Conservation (phyloP, 2,888 invertebrate species). For the Tinea trinotella region DNA sequence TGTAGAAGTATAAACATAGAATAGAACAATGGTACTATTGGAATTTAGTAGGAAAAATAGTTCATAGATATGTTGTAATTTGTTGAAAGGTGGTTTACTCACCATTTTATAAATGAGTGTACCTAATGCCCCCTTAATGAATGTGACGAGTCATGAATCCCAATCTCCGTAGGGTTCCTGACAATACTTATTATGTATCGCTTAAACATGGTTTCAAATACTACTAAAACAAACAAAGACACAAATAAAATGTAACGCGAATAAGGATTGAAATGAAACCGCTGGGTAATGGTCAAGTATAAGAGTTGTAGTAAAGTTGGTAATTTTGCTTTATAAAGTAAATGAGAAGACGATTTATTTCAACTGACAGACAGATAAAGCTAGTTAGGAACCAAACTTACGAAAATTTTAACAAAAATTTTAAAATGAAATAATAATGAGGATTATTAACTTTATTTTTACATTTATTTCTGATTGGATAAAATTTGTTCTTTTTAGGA, state of each 20-base stretch:
- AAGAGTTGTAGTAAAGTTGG: background rate
- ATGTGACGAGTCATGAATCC: background rate
- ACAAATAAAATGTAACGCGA: background rate
- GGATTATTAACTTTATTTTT: no score
- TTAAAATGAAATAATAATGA: no score
- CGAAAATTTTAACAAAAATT: background rate
- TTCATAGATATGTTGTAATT: no score
- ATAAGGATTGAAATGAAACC: background rate
- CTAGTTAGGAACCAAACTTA: background rate
- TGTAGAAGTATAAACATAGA: no score
- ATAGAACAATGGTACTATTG: no score
- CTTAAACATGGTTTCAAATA: slow-evolving; percentile 1
- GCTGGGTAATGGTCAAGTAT: background rate
- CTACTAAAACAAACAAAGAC: background rate
- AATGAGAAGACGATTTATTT: background rate
- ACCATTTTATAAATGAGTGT: background rate
- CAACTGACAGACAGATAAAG: background rate
- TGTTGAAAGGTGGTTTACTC: background rate
- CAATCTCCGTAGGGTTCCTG: background rate
- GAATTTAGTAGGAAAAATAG: no score
- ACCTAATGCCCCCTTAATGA: background rate
- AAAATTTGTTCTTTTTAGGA: no score
- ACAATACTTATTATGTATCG: background rate
- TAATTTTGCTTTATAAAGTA: background rate
- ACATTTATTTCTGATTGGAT: no score